Percentiles rank a stretch among this genome's conserved stretches.
Conservation (phyloP, 1,140 invertebrate species). For the Dendrolimus kikuchii region DNA sequence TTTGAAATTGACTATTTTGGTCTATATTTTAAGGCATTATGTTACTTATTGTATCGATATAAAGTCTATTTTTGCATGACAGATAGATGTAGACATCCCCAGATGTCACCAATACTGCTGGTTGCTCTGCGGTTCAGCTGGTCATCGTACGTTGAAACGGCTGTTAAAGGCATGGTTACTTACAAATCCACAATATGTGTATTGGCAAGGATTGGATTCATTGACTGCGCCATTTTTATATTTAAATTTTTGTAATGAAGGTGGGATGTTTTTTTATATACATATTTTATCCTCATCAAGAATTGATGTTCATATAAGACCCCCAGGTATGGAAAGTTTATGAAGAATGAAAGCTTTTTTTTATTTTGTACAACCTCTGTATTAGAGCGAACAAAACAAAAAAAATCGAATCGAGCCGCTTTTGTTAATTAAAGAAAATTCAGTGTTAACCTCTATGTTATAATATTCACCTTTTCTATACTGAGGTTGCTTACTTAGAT, state of each 20-base stretch:
- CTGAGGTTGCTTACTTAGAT: too few species aligned
- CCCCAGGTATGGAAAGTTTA: too few species aligned
- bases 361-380: too few species aligned
- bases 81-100: constrained; percentile 99
- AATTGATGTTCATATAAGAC: too few species aligned
- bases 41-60: not conserved
- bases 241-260: constrained; percentile 98
- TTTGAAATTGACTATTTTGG: too few species aligned
- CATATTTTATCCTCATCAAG: too few species aligned
- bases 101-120: constrained; percentile 99
- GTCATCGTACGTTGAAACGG: constrained; percentile 93
- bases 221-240: constrained; percentile 97
- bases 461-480: too few species aligned
- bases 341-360: too few species aligned
- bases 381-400: too few species aligned
- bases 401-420: too few species aligned
- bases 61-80: constrained; percentile 10
- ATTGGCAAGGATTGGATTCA: constrained; percentile 99
- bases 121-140: constrained; percentile 92
- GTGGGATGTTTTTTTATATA: constrained; percentile 59
- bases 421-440: too few species aligned
- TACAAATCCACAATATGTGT: constrained; percentile 96
- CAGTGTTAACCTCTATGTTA: too few species aligned
- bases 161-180: constrained; percentile 98
- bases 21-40: not conserved